Percentiles rank a stretch among this genome's conserved stretches.
Evolutionary conservation across 2,888 invertebrate species (phyloP).

Genomic region (Ichneumon xanthorius): DNA sequence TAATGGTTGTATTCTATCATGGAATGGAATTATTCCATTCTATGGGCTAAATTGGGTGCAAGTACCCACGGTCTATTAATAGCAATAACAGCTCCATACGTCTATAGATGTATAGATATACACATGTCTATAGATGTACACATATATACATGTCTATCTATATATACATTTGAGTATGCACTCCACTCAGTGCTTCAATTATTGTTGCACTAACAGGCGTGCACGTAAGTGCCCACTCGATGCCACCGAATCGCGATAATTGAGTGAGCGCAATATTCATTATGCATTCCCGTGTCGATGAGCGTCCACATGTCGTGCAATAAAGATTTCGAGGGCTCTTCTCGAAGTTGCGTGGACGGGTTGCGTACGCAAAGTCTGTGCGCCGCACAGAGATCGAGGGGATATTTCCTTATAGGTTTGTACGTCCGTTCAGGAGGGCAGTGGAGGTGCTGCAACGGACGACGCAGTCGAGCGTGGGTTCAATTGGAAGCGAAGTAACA

Average conservation of each 20-base stretch:
- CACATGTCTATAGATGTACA: background rate
- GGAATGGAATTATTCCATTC: too few species aligned
- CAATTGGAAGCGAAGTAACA: conserved; percentile 48
- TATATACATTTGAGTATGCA: conserved; percentile 22
- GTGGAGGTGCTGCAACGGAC: conserved; percentile 23
- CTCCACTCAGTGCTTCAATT: conserved; percentile 62
- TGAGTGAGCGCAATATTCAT: conserved; percentile 55
- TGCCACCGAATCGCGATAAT: conserved; percentile 57
- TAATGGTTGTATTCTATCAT: too few species aligned
- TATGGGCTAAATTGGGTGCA: conserved; percentile 10
- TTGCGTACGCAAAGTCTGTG: background rate
- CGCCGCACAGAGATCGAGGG: conserved; percentile 1
- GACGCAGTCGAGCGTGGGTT: conserved; percentile 40
- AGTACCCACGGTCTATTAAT: conserved; percentile 6
- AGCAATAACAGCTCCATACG: conserved; percentile 36
- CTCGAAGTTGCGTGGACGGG: background rate
- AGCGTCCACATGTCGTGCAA: conserved; percentile 10
- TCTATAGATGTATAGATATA: background rate
- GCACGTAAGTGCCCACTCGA: conserved; percentile 28
- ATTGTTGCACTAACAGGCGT: conserved; percentile 60
- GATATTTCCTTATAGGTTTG: conserved; percentile 2
- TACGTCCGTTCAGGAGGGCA: conserved; percentile 11
- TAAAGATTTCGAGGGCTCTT: conserved; percentile 6
- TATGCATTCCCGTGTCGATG: conserved; percentile 54
- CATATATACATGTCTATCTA: background rate